These are phyloP conservation scores for Drosophila ananassae DNA, from an alignment of 1,140 invertebrate genomes.

Conservation along the genomic window DNA sequence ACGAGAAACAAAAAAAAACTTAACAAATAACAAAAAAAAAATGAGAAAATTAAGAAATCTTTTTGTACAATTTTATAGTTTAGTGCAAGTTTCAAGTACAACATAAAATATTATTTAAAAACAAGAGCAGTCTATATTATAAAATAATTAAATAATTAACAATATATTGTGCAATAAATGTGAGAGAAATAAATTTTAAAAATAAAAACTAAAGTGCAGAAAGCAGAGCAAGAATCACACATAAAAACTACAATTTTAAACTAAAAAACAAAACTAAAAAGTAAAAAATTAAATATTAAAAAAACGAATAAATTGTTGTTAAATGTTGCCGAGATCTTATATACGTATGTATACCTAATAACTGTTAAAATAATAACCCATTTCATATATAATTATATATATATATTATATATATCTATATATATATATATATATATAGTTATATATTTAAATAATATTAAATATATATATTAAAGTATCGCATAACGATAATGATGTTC, in stretches of 20 bases:
- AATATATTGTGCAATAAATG: constrained; percentile 55
- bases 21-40: constrained; percentile 20
- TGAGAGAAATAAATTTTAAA: no score
- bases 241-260: constrained; percentile 12
- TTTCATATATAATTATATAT: constrained; percentile 39
- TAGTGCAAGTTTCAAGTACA: constrained; percentile 61
- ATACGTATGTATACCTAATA: constrained; percentile 57
- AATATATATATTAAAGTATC: not conserved
- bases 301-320: constrained; percentile 61
- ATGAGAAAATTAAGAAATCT: constrained; percentile 51
- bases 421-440: constrained; percentile 22
- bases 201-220: constrained; percentile 12
- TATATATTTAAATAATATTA: not conserved
- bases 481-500: constrained; percentile 50
- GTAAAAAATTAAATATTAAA: not conserved
- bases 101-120: constrained; percentile 56
- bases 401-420: constrained; percentile 36
- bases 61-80: constrained; percentile 69
- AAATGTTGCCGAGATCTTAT: constrained; percentile 61
- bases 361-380: constrained; percentile 51
- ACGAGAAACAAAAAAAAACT: constrained; percentile 21
- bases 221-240: constrained; percentile 12
- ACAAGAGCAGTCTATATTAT: no score
- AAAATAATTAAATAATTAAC: constrained; percentile 23
- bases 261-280: constrained; percentile 4